Conservation (phyloP, 53 echinoderm and acorn worm genomes). For the Antedon mediterranea region DNA sequence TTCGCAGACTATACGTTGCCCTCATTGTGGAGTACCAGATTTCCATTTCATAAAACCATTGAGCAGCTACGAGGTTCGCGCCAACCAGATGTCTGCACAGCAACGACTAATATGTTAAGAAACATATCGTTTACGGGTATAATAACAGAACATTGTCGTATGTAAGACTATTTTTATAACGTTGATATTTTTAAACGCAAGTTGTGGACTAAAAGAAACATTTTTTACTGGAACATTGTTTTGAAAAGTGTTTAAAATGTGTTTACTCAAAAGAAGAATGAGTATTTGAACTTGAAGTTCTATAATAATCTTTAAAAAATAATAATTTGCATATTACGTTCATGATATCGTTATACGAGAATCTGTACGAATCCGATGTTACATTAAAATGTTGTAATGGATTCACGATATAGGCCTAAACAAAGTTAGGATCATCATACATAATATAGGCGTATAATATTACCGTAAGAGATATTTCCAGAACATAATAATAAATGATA, state of each 20-base stretch:
- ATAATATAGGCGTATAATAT: too few relatives aligned
- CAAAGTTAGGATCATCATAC: too few relatives aligned
- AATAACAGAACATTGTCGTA: not conserved
- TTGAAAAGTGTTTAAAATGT: too few relatives aligned
- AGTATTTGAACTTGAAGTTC: not conserved
- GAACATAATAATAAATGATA: too few relatives aligned
- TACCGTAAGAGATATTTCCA: too few relatives aligned
- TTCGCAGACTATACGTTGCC: slow-evolving; percentile 89
- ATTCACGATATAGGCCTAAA: too few relatives aligned
- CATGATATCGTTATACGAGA: too few relatives aligned
- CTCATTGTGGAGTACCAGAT: slow-evolving; percentile 92
- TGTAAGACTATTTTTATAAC: not conserved
- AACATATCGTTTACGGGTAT: not conserved
- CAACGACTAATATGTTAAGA: not conserved
- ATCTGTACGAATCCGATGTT: too few relatives aligned
- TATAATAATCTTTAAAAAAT: not conserved
- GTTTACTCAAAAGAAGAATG: not conserved
- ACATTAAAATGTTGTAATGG: too few relatives aligned
- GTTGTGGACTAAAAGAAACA: not conserved
- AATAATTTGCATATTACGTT: not conserved
- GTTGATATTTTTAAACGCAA: not conserved
- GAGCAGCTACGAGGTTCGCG: slow-evolving; percentile 81
- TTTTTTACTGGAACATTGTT: not conserved
- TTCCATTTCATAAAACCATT: slow-evolving; percentile 95
- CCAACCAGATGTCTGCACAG: not conserved